These are phyloP conservation scores for Mythimna ferrago DNA, from an alignment of 2,888 invertebrate genomes.

Conservation along the genomic window DNA sequence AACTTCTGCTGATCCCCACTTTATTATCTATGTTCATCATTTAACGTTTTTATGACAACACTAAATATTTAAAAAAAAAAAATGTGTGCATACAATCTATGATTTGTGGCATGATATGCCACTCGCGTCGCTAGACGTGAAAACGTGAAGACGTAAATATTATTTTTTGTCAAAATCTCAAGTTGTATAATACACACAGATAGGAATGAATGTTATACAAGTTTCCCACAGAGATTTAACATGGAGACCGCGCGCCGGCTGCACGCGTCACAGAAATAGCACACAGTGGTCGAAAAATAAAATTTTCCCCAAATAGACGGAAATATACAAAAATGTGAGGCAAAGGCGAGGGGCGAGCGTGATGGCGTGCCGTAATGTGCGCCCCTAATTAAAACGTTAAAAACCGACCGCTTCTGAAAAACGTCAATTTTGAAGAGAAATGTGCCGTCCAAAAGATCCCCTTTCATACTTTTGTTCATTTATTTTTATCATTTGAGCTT, in stretches of 20 bases:
- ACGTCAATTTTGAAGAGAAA: slow-evolving; percentile 90
- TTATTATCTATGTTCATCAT: slow-evolving; percentile 62
- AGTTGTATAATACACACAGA: slow-evolving; percentile 65
- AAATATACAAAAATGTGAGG: slow-evolving; percentile 90
- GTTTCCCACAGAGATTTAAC: slow-evolving; percentile 90
- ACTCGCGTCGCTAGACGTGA: slow-evolving; percentile 36
- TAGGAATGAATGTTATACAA: slow-evolving; percentile 76
- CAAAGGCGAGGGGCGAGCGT: slow-evolving; percentile 89
- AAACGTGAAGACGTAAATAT: slow-evolving; percentile 14
- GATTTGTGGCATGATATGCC: slow-evolving; percentile 52
- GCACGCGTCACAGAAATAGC: slow-evolving; percentile 90
- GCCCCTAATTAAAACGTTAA: slow-evolving; percentile 91
- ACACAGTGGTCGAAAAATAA: slow-evolving; percentile 90
- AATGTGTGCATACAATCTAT: slow-evolving; percentile 40
- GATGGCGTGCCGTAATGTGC: slow-evolving; percentile 90
- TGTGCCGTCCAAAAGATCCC: slow-evolving; percentile 88
- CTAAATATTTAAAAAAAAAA: slow-evolving; percentile 36
- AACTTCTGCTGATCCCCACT: slow-evolving; percentile 68
- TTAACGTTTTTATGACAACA: slow-evolving; percentile 49
- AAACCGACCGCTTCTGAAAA: slow-evolving; percentile 90
- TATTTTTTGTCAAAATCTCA: slow-evolving; percentile 49
- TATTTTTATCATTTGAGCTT: slow-evolving; percentile 84
- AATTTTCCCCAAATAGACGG: slow-evolving; percentile 90
- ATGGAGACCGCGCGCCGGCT: slow-evolving; percentile 85
- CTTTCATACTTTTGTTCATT: slow-evolving; percentile 85